A percentile compares a stretch with the other conserved stretches of the same genome.
These are phyloP conservation scores for Brienomyrus longianalis DNA, from an alignment of 2,113 vertebrate genomes.

Conservation along the genomic window DNA sequence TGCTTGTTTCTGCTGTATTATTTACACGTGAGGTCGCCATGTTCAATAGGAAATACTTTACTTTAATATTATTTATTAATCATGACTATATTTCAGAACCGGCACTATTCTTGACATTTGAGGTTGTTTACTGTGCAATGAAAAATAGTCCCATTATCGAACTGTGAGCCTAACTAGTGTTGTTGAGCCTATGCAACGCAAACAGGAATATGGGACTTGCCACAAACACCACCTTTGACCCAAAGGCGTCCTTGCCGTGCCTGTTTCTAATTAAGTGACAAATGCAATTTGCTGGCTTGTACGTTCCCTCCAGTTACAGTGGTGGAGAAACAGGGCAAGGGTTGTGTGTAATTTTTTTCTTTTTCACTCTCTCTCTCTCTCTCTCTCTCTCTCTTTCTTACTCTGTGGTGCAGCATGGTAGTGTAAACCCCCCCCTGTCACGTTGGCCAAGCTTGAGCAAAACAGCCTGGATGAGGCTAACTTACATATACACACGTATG, in stretches of 20 bases:
- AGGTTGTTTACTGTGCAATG: background rate
- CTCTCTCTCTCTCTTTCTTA: background rate
- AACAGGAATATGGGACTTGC: background rate
- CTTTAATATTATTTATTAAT: background rate
- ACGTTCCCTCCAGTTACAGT: background rate
- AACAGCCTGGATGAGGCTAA: background rate
- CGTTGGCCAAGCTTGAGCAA: background rate
- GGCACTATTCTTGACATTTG: background rate
- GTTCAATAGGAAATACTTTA: background rate
- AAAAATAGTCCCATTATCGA: background rate
- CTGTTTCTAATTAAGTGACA: constrained; percentile 13
- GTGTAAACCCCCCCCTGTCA: background rate
- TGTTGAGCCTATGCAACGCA: background rate
- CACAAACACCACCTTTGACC: background rate
- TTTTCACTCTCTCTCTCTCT: background rate
- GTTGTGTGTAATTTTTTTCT: background rate
- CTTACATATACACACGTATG: background rate
- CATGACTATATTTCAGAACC: background rate
- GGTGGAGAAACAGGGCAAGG: background rate
- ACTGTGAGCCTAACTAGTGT: background rate
- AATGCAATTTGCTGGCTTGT: constrained; percentile 8
- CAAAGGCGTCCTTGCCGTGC: background rate
- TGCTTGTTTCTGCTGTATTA: background rate
- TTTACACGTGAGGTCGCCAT: background rate
- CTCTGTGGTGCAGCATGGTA: background rate